Percentiles rank a stretch among this genome's conserved stretches.
Evolutionary conservation across 2,888 invertebrate species (phyloP).

Genomic region (Liposcelis brunnea): DNA sequence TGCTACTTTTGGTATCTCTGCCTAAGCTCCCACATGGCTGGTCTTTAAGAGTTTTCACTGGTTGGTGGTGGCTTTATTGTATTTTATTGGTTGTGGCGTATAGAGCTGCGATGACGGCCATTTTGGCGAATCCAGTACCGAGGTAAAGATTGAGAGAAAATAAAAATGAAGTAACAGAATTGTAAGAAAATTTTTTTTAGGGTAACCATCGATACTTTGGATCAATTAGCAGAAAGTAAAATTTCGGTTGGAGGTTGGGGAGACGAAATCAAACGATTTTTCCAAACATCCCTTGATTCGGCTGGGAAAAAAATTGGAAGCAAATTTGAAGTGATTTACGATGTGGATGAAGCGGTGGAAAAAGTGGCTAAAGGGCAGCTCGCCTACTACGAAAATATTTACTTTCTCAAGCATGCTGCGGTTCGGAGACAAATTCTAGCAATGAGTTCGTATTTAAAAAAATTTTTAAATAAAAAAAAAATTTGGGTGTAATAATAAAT

Average conservation of each 20-base stretch:
- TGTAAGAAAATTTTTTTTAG: too few relatives aligned
- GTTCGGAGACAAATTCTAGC: conserved; percentile 35
- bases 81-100: conserved; percentile 63
- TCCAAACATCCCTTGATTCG: conserved; percentile 48
- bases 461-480: not conserved
- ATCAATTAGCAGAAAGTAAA: conserved; percentile 43
- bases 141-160: conserved; percentile 28
- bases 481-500: not conserved
- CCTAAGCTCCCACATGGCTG: conserved; percentile 61
- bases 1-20: conserved; percentile 60
- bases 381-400: conserved; percentile 64
- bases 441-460: conserved; percentile 20
- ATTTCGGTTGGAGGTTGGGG: conserved; percentile 57
- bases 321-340: conserved; percentile 42
- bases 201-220: conserved; percentile 60
- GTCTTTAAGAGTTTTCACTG: conserved; percentile 63
- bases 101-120: conserved; percentile 69
- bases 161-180: too few relatives aligned
- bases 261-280: conserved; percentile 48
- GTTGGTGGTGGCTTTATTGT: conserved; percentile 79
- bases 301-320: conserved; percentile 45
- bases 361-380: conserved; percentile 50
- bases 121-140: conserved; percentile 58
- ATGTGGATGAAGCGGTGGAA: conserved; percentile 44
- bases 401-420: conserved; percentile 47